Evolutionary conservation across 2,113 vertebrate genomes (phyloP).

Genomic region (Glaucomys volans): DNA sequence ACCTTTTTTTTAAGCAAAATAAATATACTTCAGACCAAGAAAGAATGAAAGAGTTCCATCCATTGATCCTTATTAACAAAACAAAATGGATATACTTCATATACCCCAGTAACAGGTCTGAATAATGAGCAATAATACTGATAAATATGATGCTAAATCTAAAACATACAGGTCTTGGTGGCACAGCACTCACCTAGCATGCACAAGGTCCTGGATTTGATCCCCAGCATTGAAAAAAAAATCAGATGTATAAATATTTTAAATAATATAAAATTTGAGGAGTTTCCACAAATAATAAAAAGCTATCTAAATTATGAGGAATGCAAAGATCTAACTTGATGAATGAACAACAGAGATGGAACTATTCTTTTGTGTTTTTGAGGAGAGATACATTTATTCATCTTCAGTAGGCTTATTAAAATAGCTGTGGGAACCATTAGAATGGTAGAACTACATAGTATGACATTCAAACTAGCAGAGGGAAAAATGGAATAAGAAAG

Average conservation of each 20-base stretch:
- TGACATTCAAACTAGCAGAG: neutral
- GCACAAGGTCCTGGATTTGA: neutral
- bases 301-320: neutral
- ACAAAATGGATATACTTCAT: neutral
- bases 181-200: neutral
- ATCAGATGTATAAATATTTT: neutral
- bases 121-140: neutral
- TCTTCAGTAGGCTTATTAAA: conserved; percentile 12
- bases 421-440: neutral
- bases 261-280: neutral
- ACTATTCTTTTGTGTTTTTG: neutral
- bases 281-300: conserved; percentile 5
- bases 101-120: neutral
- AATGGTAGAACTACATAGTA: neutral
- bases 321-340: neutral
- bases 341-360: neutral
- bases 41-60: neutral
- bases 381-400: neutral
- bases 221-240: neutral
- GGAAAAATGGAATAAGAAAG: neutral
- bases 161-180: neutral
- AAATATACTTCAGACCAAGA: neutral
- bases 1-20: neutral
- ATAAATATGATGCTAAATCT: neutral
- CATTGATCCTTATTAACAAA: neutral